Evolutionary conservation across 2,888 invertebrate genomes (phyloP).

Genomic region (Calameuta pallipes): DNA sequence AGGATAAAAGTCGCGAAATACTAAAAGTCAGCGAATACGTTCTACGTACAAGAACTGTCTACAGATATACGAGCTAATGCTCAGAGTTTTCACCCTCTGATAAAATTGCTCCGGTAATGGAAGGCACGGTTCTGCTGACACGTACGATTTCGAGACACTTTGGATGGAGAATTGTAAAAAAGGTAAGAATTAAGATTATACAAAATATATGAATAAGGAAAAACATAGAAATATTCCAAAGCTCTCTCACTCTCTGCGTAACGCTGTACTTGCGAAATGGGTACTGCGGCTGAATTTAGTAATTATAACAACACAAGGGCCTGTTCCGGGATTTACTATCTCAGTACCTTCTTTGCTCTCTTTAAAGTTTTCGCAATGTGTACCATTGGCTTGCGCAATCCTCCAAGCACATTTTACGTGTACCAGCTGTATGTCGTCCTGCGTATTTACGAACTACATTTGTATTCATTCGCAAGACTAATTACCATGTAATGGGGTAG

Average conservation of each 20-base stretch:
- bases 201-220: neutral
- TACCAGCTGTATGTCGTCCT: neutral
- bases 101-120: neutral
- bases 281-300: neutral
- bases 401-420: neutral
- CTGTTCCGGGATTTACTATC: neutral
- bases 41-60: neutral
- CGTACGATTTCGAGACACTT: neutral
- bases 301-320: neutral
- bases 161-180: neutral
- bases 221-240: neutral
- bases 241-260: neutral
- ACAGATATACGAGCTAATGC: neutral
- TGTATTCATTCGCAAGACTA: constrained; percentile 46
- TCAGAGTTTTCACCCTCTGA: neutral
- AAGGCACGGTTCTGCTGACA: neutral
- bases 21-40: neutral
- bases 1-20: neutral
- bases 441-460: constrained; percentile 41
- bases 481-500: constrained; percentile 42
- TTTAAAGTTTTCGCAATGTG: neutral
- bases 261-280: neutral
- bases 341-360: neutral
- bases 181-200: neutral
- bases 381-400: neutral